phyloP scores from a whole-genome alignment of 2,113 vertebrate genomes.

The Morone chrysops region DNA sequence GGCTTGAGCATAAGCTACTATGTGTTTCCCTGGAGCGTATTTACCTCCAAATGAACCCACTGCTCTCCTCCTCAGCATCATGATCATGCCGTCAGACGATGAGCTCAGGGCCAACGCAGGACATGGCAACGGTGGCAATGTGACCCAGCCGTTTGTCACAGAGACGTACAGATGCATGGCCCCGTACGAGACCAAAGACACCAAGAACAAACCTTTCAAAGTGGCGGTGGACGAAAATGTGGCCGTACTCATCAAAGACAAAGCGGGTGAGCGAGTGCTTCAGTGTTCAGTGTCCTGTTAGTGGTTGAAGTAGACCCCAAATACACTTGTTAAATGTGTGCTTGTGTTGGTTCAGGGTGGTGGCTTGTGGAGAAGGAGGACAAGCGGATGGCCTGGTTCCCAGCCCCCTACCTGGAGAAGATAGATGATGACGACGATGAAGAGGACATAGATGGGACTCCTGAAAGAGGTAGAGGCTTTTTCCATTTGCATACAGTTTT shows the following conservation, averaged over 20 bases:
- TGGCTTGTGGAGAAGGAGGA: constrained; percentile 93
- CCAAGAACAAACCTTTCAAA: constrained; percentile 86
- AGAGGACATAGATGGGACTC: constrained; percentile 39
- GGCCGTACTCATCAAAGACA: constrained; percentile 91
- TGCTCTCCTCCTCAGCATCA: constrained; percentile 77
- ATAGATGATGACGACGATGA: constrained; percentile 49
- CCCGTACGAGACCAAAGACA: constrained; percentile 90
- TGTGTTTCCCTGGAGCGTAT: not conserved
- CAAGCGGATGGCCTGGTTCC: constrained; percentile 93
- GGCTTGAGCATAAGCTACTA: not conserved
- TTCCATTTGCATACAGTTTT: not conserved
- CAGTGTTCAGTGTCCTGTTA: too few species aligned
- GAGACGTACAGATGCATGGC: constrained; percentile 88
- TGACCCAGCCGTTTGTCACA: constrained; percentile 84
- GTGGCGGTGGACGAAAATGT: constrained; percentile 82
- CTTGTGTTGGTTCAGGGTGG: constrained; percentile 86
- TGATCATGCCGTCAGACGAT: constrained; percentile 87
- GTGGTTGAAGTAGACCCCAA: not conserved
- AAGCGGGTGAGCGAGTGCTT: constrained; percentile 83
- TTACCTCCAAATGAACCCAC: not conserved
- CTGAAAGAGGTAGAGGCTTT: constrained; percentile 61
- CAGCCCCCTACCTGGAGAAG: constrained; percentile 91
- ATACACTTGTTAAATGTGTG: not conserved
- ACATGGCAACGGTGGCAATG: not conserved
- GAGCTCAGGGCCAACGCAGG: not conserved